Base-by-base conservation (phyloP, 2,113 vertebrate species). In the Anser brachyrhynchus region DNA sequence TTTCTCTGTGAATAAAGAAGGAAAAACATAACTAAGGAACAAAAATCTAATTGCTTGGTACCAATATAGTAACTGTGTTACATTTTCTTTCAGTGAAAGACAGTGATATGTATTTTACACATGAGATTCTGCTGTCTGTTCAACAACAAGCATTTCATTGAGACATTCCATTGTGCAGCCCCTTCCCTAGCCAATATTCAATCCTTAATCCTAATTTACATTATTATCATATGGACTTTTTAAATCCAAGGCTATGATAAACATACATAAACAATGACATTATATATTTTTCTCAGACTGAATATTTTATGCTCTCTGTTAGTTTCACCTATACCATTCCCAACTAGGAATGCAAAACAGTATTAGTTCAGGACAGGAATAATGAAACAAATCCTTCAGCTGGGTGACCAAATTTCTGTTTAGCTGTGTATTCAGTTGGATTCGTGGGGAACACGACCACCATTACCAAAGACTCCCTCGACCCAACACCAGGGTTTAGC, bases 1-100 rank as follows among this genome's bases (percentile, higher is more conserved):
- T 96, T 99, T 99, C 96, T 99, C 99, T 99, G 97, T 95, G 93
- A 92, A 97, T 78, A 90, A 97, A 95, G 61, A 80, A 87, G 25
- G 35, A 71, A 82, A 95, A 79, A 51, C 3, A 69, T 22, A 57
- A 58, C 52, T 88, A 74, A 95, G 51, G 4, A 73, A 52, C 4
- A 61, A 90, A 55, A 0, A 43, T 44, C 9, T 35, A 55, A 71
- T 41, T 62, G 23, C 55, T 75, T 9, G 35, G 21, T 58, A 82
- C 25, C 26, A 12, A 62, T 57, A 59, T 2, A 44, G 23, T 21
- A 86, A 83, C 16, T 19, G 4, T 29, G 16, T 33, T 64, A 39
- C 9, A 10, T 37, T 90, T 74, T 80, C 3, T 55, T 93, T 88
- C 37, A 74, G 28, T 28, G n/a, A 90, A 71, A 62, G 25, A 78